phyloP scores from a whole-genome alignment of 2,797 vertebrate genomes.

The Hydrophis major region DNA sequence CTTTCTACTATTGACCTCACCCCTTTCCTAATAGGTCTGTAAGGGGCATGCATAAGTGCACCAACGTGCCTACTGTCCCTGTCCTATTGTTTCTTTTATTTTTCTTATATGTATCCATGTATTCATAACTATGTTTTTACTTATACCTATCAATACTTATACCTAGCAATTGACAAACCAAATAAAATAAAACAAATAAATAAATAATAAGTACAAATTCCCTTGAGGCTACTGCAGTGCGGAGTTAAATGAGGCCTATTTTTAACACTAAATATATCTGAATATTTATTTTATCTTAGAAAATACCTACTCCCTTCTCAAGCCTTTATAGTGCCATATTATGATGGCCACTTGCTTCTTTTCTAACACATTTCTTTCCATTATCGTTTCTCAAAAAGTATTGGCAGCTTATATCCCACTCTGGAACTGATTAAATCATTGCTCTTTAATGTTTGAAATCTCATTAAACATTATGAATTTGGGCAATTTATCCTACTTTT shows the following conservation, averaged over 20 bases:
- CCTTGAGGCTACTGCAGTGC: neutral
- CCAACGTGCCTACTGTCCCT: too few species aligned
- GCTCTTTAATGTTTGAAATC: constrained; percentile 46
- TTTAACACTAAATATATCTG: neutral
- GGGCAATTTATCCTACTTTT: constrained; percentile 41
- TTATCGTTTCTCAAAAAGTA: constrained; percentile 2
- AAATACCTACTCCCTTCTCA: neutral
- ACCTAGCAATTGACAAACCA: too few species aligned
- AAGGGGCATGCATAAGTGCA: too few species aligned
- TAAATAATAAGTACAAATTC: neutral
- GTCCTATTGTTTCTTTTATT: too few species aligned
- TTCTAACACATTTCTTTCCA: neutral
- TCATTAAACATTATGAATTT: constrained; percentile 38
- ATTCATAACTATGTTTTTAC: too few species aligned
- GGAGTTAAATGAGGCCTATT: neutral
- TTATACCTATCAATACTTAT: too few species aligned
- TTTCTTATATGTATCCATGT: too few species aligned
- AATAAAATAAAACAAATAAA: too few species aligned
- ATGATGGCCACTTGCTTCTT: neutral
- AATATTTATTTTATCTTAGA: neutral
- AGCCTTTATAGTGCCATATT: neutral
- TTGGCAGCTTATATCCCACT: constrained; percentile 26
- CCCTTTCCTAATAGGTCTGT: too few species aligned
- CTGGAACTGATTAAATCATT: constrained; percentile 28
- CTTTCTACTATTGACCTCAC: too few species aligned